Evolutionary conservation across 2,888 invertebrate genomes (phyloP), one percentile per base, ranked within the genome.

Genomic region (Acholoe squamosa): DNA sequence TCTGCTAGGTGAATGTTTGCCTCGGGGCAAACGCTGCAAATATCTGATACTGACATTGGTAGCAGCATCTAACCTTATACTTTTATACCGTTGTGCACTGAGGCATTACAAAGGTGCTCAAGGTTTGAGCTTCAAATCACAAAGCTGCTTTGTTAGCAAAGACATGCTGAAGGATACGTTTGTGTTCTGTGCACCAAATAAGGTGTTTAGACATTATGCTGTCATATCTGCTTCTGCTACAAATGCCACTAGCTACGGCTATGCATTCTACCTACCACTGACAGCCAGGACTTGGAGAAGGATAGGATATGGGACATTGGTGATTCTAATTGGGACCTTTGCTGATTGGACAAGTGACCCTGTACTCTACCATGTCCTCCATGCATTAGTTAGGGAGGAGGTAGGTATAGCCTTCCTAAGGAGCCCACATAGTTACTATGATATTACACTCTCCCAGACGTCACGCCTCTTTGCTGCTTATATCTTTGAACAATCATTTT

Each of bases 211-310:
- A 10, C 16, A 25, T 10, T 71, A n/a, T 25, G 71, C 71, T 16
- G 71, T 71, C 7, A 10, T 71, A 25, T 71, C 71, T 16, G n/a
- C 71, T n/a, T 16, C 71, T 10, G 7, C 71, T 16, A 10, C n/a
- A 10, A n/a, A 71, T 25, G 71, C 22, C 12, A n/a, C n/a, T 10
- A 25, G 71, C 7, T 25, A n/a, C 7, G 71, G n/a, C 16, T 25
- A 71, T 71, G 71, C 25, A 16, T 71, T 71, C 71, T 71, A n/a
- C 71, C 71, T 71, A 16, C 71, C 71, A 25, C 71, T 71, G n/a
- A 71, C 71, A 19, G 71, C 71, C 25, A 16, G 71, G 10, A 25
- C 71, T 19, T 71, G 71, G 71, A 16, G 71, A 12, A 71, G 71
- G 25, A 25, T 71, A 16, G 71, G 71, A 10, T 71, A 71, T n/a